Conservation (phyloP, 2,797 vertebrate genomes). For the Anabas testudineus region DNA sequence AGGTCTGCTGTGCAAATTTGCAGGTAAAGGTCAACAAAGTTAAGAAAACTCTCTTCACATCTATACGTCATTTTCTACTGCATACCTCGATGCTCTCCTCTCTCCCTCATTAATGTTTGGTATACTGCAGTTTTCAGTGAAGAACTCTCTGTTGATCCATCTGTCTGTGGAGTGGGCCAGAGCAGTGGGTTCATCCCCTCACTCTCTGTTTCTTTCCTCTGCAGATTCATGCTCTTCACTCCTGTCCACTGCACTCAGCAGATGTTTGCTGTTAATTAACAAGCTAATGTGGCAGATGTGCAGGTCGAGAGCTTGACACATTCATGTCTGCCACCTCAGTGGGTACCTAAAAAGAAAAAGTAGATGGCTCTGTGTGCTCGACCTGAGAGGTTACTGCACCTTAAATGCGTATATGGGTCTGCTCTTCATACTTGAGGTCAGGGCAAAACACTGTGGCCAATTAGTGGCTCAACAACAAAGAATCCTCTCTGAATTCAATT, state of each 20-base stretch:
- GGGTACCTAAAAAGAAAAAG: not conserved
- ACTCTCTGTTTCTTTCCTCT: constrained; percentile 10
- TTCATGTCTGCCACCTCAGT: constrained; percentile 11
- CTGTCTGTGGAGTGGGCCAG: constrained; percentile 1
- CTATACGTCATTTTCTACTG: not conserved
- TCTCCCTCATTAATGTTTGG: not conserved
- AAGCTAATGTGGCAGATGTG: constrained; percentile 43
- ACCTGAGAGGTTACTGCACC: not conserved
- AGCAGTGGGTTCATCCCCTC: constrained; percentile 17
- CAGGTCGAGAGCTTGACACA: constrained; percentile 22
- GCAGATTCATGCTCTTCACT: constrained; percentile 4
- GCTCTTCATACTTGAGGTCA: not conserved
- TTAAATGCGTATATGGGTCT: constrained; percentile 6
- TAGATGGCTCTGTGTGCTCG: not conserved
- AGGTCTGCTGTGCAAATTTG: no score
- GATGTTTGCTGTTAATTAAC: constrained; percentile 67
- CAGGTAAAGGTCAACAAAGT: not conserved
- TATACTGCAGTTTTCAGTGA: not conserved
- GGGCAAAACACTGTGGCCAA: constrained; percentile 18
- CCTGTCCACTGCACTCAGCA: constrained; percentile 27
- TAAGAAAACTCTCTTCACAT: not conserved
- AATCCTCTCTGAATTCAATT: constrained; percentile 9
- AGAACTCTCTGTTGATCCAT: constrained; percentile 9
- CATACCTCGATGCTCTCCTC: not conserved
- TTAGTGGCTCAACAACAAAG: constrained; percentile 23